A percentile compares a stretch with the other conserved stretches of the same genome.
Evolutionary conservation across 1,140 invertebrate species (phyloP).

Genomic region (Cephus cinctus): DNA sequence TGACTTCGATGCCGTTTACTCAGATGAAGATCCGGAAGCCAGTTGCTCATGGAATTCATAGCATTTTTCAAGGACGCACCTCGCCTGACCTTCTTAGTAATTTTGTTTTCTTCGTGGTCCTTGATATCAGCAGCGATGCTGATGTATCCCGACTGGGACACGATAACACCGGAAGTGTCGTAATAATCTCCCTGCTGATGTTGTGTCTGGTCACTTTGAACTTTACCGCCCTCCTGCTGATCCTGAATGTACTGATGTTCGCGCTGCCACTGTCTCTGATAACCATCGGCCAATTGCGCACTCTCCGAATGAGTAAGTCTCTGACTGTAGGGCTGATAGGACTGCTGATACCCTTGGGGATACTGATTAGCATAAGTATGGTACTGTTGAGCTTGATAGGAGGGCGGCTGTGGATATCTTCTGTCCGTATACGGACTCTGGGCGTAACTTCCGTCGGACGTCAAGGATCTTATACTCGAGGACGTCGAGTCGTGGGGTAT

Average conservation of each 20-base stretch:
- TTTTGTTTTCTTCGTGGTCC: constrained; percentile 60
- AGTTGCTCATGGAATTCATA: constrained; percentile 76
- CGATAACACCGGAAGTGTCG: constrained; percentile 64
- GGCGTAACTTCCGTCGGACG: constrained; percentile 61
- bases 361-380: constrained; percentile 47
- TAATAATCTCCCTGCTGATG: constrained; percentile 58
- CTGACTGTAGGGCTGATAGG: constrained; percentile 45
- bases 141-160: constrained; percentile 81
- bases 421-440: constrained; percentile 62
- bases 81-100: constrained; percentile 67
- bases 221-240: constrained; percentile 27
- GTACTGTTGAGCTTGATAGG: constrained; percentile 46
- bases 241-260: constrained; percentile 46
- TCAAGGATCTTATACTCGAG: constrained; percentile 60
- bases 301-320: constrained; percentile 31
- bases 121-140: constrained; percentile 72
- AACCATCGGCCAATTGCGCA: constrained; percentile 40
- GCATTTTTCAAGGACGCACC: constrained; percentile 74
- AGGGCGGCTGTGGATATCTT: constrained; percentile 52
- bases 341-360: constrained; percentile 45
- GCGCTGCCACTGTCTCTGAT: constrained; percentile 46
- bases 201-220: constrained; percentile 54
- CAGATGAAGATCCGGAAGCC: constrained; percentile 79
- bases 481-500: constrained; percentile 58
- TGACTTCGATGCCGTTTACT: constrained; percentile 76